Conservation (phyloP, 30 jellyfish, hydroid and myxozoan species). For the Hydra vulgaris region DNA sequence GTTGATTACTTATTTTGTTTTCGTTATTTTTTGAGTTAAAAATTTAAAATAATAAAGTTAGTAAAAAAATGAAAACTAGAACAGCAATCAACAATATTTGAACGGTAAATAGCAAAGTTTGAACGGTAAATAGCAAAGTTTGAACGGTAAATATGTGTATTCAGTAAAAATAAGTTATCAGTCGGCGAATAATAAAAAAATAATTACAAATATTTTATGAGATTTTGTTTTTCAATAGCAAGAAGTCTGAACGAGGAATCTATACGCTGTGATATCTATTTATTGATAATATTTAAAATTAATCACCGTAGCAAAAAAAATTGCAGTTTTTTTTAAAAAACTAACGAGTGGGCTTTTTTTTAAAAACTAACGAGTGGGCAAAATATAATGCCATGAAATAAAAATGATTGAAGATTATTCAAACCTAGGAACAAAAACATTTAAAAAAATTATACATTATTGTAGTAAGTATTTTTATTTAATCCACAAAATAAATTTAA, state of each 20-base stretch:
- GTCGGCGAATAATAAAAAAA: not conserved
- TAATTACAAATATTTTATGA: not conserved
- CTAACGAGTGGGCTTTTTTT: too few relatives aligned
- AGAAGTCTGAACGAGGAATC: not conserved
- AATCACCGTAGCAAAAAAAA: not conserved
- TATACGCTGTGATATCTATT: not conserved
- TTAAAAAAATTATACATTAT: too few relatives aligned
- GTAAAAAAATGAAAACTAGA: too few relatives aligned
- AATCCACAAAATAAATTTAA: too few relatives aligned
- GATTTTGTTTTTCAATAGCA: not conserved
- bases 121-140: too few relatives aligned
- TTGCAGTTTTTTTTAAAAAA: not conserved
- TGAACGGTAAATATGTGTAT: not conserved
- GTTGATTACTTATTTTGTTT: too few relatives aligned
- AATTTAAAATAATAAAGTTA: too few relatives aligned
- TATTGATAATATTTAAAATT: not conserved
- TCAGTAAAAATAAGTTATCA: not conserved
- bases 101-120: too few relatives aligned
- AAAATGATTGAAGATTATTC: not conserved
- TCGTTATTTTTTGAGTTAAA: too few relatives aligned
- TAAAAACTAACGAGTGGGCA: too few relatives aligned
- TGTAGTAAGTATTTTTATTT: not conserved
- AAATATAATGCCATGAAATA: not conserved
- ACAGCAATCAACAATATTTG: too few relatives aligned
- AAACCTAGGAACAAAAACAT: not conserved